Conservation (phyloP, 1,140 invertebrate genomes). For the Aphis craccivora region DNA sequence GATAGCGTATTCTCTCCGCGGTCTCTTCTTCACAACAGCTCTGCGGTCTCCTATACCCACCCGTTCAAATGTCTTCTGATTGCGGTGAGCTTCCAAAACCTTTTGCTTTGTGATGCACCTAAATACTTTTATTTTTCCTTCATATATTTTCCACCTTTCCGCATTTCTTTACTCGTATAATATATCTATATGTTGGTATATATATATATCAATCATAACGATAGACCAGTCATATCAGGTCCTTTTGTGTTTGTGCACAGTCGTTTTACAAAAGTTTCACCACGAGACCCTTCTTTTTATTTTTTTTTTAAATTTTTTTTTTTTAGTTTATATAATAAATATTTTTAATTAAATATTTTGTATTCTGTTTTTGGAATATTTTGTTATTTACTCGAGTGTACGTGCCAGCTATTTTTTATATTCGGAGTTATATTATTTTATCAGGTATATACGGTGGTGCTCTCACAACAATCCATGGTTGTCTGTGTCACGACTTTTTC, state of each 20-base stretch:
- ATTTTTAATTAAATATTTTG: neutral
- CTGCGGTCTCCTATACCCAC: neutral
- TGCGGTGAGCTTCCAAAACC: slow-evolving; percentile 26
- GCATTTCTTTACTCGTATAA: neutral
- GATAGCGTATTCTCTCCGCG: neutral
- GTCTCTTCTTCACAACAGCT: neutral
- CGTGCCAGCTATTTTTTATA: neutral
- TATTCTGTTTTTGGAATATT: slow-evolving; percentile 6
- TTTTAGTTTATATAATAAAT: neutral
- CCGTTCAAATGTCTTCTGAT: slow-evolving; percentile 32
- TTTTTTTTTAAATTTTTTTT: neutral
- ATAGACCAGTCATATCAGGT: neutral
- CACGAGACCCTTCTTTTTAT: neutral
- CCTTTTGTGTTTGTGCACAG: slow-evolving; percentile 49
- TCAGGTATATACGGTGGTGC: neutral
- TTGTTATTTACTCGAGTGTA: neutral
- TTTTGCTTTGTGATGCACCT: slow-evolving; percentile 22
- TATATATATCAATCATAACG: slow-evolving; percentile 1
- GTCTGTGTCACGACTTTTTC: neutral
- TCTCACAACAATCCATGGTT: neutral
- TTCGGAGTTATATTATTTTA: neutral
- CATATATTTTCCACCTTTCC: slow-evolving; percentile 6
- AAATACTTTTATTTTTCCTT: slow-evolving; percentile 43
- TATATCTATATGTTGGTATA: neutral
- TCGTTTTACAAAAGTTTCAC: slow-evolving; percentile 28